Percentiles rank a stretch among this genome's conserved stretches.
These are phyloP conservation scores for Ophiothrix spiculata DNA, from an alignment of 35 echinoderm and acorn worm species.

Conservation along the genomic window DNA sequence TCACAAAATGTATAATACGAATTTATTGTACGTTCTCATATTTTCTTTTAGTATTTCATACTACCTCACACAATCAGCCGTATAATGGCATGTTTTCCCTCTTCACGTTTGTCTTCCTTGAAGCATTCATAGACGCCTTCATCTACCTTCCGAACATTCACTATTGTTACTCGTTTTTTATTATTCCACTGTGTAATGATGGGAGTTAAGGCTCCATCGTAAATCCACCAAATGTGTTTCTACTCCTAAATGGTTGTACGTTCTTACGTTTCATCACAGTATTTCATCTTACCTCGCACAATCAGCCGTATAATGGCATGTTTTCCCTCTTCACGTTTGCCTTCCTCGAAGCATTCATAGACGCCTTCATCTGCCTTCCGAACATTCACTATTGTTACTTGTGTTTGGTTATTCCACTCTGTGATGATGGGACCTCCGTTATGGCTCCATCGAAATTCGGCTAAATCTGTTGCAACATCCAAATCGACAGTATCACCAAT, in stretches of 20 bases:
- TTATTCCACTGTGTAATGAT: constrained; percentile 30
- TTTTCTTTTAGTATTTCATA: too few relatives aligned
- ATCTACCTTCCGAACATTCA: constrained; percentile 21
- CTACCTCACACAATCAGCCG: constrained; percentile 64
- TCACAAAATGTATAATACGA: too few relatives aligned
- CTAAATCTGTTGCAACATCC: not conserved
- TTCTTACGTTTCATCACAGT: too few relatives aligned
- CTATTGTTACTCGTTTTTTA: not conserved
- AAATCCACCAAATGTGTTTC: not conserved
- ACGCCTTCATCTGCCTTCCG: constrained; percentile 46
- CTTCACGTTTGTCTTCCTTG: not conserved
- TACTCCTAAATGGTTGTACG: too few relatives aligned
- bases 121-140: constrained; percentile 70
- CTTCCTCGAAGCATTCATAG: constrained; percentile 51
- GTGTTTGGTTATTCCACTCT: constrained; percentile 22
- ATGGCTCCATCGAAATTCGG: constrained; percentile 33
- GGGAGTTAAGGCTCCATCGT: constrained; percentile 34
- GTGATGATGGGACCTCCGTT: constrained; percentile 15
- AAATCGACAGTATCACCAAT: not conserved
- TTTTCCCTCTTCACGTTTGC: not conserved
- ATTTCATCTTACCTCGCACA: constrained; percentile 71
- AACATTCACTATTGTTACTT: constrained; percentile 18
- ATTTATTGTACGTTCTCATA: too few relatives aligned
- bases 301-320: constrained; percentile 46
- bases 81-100: constrained; percentile 30